Evolutionary conservation across 2,113 vertebrate genomes (phyloP).

Genomic region (Crotalus viridis): DNA sequence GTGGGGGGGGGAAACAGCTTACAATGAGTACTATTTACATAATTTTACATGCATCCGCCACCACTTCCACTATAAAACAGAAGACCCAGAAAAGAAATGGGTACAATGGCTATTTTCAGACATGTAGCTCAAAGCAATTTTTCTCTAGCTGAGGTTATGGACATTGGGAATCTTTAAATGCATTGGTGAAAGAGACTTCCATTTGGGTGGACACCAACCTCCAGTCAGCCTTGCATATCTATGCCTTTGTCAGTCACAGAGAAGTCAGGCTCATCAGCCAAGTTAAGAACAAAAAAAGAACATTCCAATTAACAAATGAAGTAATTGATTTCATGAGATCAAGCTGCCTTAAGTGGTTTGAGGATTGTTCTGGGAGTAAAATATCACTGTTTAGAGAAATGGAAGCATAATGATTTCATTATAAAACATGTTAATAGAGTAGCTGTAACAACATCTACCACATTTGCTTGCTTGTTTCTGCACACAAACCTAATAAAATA

Average conservation of each 20-base stretch:
- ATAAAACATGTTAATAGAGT: not conserved
- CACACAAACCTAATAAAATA: conserved; percentile 21
- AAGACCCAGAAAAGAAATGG: not conserved
- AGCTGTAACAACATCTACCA: not conserved
- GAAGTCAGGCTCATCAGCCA: not conserved
- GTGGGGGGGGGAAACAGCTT: not conserved
- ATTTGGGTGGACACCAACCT: not conserved
- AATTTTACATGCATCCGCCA: not conserved
- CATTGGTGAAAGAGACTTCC: not conserved
- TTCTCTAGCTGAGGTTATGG: not conserved
- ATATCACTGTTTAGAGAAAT: not conserved
- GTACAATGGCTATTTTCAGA: not conserved
- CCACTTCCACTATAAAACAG: not conserved
- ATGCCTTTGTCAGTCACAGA: not conserved
- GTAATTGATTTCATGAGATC: conserved; percentile 4
- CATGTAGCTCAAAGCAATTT: not conserved
- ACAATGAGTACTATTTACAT: not conserved
- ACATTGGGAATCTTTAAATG: not conserved
- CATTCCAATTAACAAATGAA: conserved; percentile 6
- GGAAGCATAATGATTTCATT: not conserved
- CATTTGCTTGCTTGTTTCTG: not conserved
- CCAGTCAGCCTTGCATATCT: not conserved
- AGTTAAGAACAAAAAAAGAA: conserved; percentile 9
- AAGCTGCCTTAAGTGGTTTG: conserved; percentile 1
- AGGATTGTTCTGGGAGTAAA: not conserved